phyloP scores from a whole-genome alignment of 2,113 vertebrate genomes.

The Eublepharis macularius region DNA sequence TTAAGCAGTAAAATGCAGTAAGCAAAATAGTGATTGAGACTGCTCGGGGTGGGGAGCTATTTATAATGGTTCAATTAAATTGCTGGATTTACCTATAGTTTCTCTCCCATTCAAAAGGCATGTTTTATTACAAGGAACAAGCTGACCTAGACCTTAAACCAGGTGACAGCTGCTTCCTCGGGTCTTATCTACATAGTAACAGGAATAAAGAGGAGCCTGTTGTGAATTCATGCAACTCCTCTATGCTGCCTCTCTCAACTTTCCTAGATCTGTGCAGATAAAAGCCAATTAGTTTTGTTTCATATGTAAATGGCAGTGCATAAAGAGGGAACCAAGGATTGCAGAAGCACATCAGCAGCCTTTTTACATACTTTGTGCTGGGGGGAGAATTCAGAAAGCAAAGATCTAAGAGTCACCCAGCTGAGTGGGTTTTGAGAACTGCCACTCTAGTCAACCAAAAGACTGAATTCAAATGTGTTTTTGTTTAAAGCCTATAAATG shows the following conservation, averaged over 20 bases:
- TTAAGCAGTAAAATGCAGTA: not conserved
- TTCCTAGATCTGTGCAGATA: constrained; percentile 34
- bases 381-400: not conserved
- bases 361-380: constrained; percentile 59
- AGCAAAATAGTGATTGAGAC: not conserved
- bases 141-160: constrained; percentile 69
- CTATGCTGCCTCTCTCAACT: constrained; percentile 23
- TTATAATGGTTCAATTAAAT: constrained; percentile 12
- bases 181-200: constrained; percentile 36
- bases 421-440: constrained; percentile 59
- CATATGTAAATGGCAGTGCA: constrained; percentile 64
- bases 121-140: constrained; percentile 51
- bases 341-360: constrained; percentile 49
- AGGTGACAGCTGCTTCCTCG: constrained; percentile 76
- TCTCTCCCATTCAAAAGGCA: constrained; percentile 42
- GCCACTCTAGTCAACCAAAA: constrained; percentile 34
- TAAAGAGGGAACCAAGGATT: constrained; percentile 47
- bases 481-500: constrained; percentile 25
- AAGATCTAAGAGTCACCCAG: constrained; percentile 31
- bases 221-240: constrained; percentile 26
- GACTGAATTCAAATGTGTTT: constrained; percentile 50
- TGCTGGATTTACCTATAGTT: constrained; percentile 9
- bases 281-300: constrained; percentile 63
- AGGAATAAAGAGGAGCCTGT: constrained; percentile 45
- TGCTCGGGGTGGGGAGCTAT: not conserved